Evolutionary conservation across 2,113 vertebrate genomes (phyloP).

Genomic region (Tetrao urogallus): DNA sequence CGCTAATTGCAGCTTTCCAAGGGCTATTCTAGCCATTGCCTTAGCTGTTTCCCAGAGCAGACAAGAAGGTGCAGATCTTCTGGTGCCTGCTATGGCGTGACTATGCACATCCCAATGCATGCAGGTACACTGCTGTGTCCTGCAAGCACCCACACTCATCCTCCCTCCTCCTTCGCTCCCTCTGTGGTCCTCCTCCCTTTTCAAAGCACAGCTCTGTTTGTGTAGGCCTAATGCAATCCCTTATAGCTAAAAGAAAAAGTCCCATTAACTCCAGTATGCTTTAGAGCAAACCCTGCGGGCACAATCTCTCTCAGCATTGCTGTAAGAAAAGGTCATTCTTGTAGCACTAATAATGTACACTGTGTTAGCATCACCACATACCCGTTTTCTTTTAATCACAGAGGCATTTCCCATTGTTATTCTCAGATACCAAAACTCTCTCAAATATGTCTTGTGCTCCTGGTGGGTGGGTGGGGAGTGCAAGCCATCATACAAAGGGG

Average conservation of each 20-base stretch:
- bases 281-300: neutral
- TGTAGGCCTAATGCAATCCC: too few species aligned
- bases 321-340: neutral
- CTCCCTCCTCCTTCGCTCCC: neutral
- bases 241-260: neutral
- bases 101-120: neutral
- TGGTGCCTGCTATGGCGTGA: neutral
- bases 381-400: neutral
- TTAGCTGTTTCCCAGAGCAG: neutral
- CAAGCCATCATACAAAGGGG: neutral
- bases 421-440: neutral
- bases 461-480: neutral
- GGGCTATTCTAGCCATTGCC: fast-evolving
- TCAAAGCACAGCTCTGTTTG: neutral
- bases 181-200: neutral
- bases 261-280: neutral
- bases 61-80: neutral
- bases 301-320: neutral
- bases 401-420: neutral
- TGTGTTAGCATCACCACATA: neutral
- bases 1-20: neutral
- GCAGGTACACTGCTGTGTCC: neutral
- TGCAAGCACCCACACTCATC: neutral
- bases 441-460: neutral
- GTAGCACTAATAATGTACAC: neutral